A percentile compares a stretch with the other conserved stretches of the same genome.
Evolutionary conservation across 2,797 vertebrate species (phyloP).

Genomic region (Rousettus madagascariensis): DNA sequence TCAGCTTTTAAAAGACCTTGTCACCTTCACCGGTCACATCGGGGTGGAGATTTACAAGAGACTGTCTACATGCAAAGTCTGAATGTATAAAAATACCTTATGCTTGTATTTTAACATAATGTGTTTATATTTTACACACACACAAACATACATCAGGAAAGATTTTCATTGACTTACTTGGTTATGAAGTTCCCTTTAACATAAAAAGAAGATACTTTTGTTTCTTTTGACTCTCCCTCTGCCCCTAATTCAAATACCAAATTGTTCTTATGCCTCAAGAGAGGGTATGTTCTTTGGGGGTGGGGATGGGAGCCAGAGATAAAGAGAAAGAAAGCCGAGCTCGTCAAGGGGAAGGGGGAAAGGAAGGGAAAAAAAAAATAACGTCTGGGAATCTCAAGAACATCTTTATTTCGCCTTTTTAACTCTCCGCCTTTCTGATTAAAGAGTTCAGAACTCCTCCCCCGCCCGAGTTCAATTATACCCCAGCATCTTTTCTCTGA

Average conservation of each 20-base stretch:
- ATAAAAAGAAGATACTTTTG: conserved; percentile 25
- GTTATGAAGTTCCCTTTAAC: conserved; percentile 14
- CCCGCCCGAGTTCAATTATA: conserved; percentile 64
- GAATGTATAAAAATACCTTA: not conserved
- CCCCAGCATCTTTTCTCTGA: conserved; percentile 64
- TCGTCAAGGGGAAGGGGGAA: not conserved
- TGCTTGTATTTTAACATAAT: not conserved
- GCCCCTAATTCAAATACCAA: conserved; percentile 21
- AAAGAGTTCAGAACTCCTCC: conserved; percentile 54
- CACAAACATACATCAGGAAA: not conserved
- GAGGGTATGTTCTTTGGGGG: not conserved
- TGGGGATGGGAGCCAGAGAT: not conserved
- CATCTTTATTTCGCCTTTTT: conserved; percentile 80
- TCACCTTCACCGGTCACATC: not conserved
- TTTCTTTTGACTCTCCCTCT: conserved; percentile 22
- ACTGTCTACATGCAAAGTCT: not conserved
- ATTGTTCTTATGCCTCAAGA: not conserved
- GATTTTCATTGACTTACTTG: conserved; percentile 14
- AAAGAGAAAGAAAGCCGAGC: conserved; percentile 44
- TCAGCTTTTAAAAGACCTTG: not conserved
- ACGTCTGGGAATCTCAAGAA: conserved; percentile 74
- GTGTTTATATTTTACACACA: not conserved
- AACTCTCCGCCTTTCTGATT: conserved; percentile 71
- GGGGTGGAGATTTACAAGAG: not conserved
- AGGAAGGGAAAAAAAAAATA: not conserved